Base-by-base conservation (phyloP, 2,113 vertebrate genomes). In the Dicrurus megarhynchus region DNA sequence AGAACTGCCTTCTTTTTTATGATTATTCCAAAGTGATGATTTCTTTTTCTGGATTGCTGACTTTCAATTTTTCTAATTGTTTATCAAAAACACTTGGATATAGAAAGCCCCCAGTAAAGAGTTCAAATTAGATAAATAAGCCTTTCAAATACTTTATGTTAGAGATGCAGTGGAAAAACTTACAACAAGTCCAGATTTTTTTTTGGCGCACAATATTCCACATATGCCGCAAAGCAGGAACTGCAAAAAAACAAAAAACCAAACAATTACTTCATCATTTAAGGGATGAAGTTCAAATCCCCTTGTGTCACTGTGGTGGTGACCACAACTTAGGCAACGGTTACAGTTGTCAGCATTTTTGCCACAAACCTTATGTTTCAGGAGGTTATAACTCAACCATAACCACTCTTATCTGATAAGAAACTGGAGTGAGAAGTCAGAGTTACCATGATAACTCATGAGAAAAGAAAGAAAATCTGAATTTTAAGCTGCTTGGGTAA, bases 151-250 rank as follows among this genome's bases (percentile, higher is more conserved):
- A 86, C 9, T 74, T 71, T 63, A 37, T 57, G 52, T 52, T 81
- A 59, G 18, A 67, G 16, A 93, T 95, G 53, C 52, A 95, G 80
- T 59, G 47, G 39, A 95, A 93, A 92, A 96, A 99, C 99, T 99
- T 98, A 99, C 99, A 39, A 99, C 98, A 90, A 99, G 99, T 97
- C 99, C 99, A 33, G 99, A 99, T 95, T 99, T 99, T 97, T 99
- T 99, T 97, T 98, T 99, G 92, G 99, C 99, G 26, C 99, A 99
- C 91, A 99, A 84, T 97, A 99, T 98, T 97, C 99, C 99, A 92
- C 99, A 99, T 95, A 99, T 97, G 77, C 99, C 99, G 91, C 99
- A 99, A 92, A 99, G 98, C 63, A 99, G 98, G 97, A 99, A 99
- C 99, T 99, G 98, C 23, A 97, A 98, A 76, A 77, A 77, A 65